Conservation (phyloP, 2,888 invertebrate species). For the Xestia rhomboidea region DNA sequence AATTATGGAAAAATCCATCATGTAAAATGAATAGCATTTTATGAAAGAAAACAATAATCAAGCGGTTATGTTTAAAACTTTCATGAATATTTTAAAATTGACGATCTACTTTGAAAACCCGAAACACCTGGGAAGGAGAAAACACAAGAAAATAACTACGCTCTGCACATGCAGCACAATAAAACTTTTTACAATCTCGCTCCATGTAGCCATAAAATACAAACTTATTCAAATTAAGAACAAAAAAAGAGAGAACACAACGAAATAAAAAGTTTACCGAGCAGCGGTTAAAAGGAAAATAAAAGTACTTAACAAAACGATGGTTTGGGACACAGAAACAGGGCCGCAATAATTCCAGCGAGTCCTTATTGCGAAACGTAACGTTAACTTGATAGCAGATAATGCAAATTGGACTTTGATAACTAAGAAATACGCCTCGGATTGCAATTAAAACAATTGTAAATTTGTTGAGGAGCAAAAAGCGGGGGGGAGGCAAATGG, state of each 20-base stretch:
- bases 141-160: conserved; percentile 35
- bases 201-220: conserved; percentile 65
- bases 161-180: conserved; percentile 42
- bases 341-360: conserved; percentile 63
- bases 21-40: conserved; percentile 4
- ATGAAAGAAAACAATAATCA: conserved; percentile 3
- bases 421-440: conserved; percentile 77
- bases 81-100: conserved; percentile 17
- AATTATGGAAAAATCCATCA: background rate
- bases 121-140: background rate
- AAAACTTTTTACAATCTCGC: conserved; percentile 59
- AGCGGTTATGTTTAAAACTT: background rate
- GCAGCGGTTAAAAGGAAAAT: conserved; percentile 73
- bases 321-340: conserved; percentile 66
- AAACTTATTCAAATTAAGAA: conserved; percentile 67
- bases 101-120: background rate
- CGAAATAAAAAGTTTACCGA: conserved; percentile 73
- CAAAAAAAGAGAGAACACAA: conserved; percentile 67
- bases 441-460: conserved; percentile 78
- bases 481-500: conserved; percentile 74
- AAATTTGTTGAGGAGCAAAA: conserved; percentile 73
- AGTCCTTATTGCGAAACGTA: conserved; percentile 63
- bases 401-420: conserved; percentile 79
- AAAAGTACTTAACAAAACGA: conserved; percentile 73
- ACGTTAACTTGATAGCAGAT: conserved; percentile 68